Evolutionary conservation across 2,113 vertebrate genomes (phyloP).

Genomic region (Malurus cyaneus): DNA sequence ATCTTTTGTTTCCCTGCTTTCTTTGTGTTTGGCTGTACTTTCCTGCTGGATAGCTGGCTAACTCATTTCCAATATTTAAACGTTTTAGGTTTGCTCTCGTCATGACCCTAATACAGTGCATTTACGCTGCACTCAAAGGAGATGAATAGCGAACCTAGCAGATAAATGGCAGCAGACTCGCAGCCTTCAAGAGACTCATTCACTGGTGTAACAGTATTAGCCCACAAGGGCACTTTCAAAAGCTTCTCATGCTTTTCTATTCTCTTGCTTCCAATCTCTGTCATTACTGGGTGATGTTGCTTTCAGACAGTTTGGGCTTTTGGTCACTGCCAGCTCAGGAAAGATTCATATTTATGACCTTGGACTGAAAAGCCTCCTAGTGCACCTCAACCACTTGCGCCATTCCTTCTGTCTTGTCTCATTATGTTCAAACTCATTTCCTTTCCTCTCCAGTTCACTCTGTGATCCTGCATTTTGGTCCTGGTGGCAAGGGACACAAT

Average conservation of each 20-base stretch:
- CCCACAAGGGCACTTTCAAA: slow-evolving; percentile 55
- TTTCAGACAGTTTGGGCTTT: slow-evolving; percentile 16
- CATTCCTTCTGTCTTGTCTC: neutral
- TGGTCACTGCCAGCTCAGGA: slow-evolving; percentile 2
- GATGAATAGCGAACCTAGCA: slow-evolving; percentile 60
- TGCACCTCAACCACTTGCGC: neutral
- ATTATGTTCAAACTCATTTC: neutral
- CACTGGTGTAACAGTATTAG: slow-evolving; percentile 52
- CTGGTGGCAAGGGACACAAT: neutral
- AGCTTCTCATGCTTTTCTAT: slow-evolving; percentile 51
- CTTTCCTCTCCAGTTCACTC: neutral
- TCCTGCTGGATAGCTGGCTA: neutral
- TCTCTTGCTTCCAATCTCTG: slow-evolving; percentile 23
- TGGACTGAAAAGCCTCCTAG: slow-evolving; percentile 22
- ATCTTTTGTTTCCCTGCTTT: slow-evolving; percentile 42
- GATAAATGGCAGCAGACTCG: slow-evolving; percentile 52
- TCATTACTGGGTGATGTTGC: slow-evolving; percentile 25
- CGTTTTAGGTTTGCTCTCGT: slow-evolving; percentile 55
- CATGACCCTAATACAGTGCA: slow-evolving; percentile 58
- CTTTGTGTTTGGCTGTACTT: slow-evolving; percentile 35
- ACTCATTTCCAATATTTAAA: slow-evolving; percentile 50
- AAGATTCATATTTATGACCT: slow-evolving; percentile 51
- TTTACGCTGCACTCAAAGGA: slow-evolving; percentile 64
- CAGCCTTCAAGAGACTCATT: slow-evolving; percentile 41
- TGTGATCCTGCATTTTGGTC: neutral